phyloP scores from a whole-genome alignment of 2,113 vertebrate species.

The Podiceps cristatus region DNA sequence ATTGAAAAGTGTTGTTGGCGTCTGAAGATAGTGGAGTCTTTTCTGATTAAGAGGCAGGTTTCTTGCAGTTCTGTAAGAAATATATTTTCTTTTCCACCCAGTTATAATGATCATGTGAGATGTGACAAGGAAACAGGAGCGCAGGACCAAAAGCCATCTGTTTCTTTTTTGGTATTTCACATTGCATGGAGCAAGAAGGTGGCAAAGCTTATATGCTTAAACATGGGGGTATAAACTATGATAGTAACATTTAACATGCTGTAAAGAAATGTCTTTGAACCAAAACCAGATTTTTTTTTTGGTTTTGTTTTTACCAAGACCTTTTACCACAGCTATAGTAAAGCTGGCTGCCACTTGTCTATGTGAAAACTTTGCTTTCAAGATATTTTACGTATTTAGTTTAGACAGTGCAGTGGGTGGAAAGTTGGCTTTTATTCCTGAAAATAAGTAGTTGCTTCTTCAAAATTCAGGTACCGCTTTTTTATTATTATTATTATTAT shows the following conservation, averaged over 20 bases:
- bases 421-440: background rate
- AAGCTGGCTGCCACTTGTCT: slow-evolving; percentile 2
- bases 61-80: slow-evolving; percentile 46
- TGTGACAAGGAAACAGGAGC: slow-evolving; percentile 56
- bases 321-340: background rate
- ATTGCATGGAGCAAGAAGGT: slow-evolving; percentile 10
- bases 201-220: slow-evolving; percentile 27
- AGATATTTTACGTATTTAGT: background rate
- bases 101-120: slow-evolving; percentile 41
- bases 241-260: background rate
- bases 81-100: slow-evolving; percentile 48
- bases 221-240: background rate
- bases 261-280: background rate
- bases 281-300: background rate
- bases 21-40: slow-evolving; percentile 3
- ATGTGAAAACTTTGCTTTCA: slow-evolving; percentile 16
- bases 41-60: slow-evolving; percentile 31
- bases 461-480: background rate
- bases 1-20: background rate
- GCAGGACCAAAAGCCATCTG: slow-evolving; percentile 70
- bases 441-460: slow-evolving; percentile 9
- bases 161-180: slow-evolving; percentile 27
- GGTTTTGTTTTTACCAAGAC: background rate
- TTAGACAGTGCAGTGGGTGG: background rate
- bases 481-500: background rate